phyloP scores from a whole-genome alignment of 2,113 vertebrate species.

The Calidris pygmaea region DNA sequence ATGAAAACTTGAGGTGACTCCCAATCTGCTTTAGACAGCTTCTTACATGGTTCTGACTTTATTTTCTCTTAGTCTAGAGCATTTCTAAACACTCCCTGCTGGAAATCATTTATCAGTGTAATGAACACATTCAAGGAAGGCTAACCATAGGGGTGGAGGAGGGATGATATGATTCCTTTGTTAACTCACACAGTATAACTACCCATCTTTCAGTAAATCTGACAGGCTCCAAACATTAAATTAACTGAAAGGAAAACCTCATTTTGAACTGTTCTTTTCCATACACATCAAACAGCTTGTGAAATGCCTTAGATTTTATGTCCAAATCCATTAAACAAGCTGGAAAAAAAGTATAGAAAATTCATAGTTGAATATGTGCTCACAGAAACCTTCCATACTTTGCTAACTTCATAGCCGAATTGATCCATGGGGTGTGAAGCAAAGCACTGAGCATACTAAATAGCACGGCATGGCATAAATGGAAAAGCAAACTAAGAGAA shows the following conservation, averaged over 20 bases:
- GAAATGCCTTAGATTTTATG: slow-evolving; percentile 54
- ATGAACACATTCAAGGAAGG: slow-evolving; percentile 13
- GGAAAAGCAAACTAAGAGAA: neutral
- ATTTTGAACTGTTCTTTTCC: slow-evolving; percentile 28
- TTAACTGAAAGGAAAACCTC: slow-evolving; percentile 60
- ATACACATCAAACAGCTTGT: slow-evolving; percentile 48
- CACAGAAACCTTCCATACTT: slow-evolving; percentile 25
- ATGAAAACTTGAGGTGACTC: neutral
- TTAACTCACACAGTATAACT: neutral
- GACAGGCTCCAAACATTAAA: slow-evolving; percentile 51
- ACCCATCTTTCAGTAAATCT: slow-evolving; percentile 35
- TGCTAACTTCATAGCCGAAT: slow-evolving; percentile 14
- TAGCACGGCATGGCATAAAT: neutral
- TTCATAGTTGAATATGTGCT: neutral
- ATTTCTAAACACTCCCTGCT: neutral
- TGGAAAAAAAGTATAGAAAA: neutral
- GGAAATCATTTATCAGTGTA: slow-evolving; percentile 45
- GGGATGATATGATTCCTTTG: slow-evolving; percentile 2
- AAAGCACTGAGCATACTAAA: neutral
- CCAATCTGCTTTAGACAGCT: neutral
- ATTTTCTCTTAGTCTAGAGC: slow-evolving; percentile 10
- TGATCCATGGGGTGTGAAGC: slow-evolving; percentile 3
- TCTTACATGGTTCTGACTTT: neutral
- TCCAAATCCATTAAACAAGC: slow-evolving; percentile 48
- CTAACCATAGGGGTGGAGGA: slow-evolving; percentile 13